Conservation (phyloP, 2,797 vertebrate species). For the Etheostoma perlongum region DNA sequence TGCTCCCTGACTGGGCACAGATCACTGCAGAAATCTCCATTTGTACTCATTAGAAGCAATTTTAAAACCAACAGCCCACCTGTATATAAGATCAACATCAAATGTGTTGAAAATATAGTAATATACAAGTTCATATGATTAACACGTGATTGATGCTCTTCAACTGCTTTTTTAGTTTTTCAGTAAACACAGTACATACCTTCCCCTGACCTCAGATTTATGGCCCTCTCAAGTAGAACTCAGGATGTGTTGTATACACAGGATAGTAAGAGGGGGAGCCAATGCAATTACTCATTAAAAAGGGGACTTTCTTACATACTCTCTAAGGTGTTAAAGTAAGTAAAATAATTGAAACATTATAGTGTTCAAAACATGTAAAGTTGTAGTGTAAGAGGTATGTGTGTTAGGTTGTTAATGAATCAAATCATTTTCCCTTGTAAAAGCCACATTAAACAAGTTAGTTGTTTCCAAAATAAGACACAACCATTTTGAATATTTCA, state of each 20-base stretch:
- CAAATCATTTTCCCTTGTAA: neutral
- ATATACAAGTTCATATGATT: neutral
- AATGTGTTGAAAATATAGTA: neutral
- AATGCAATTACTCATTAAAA: neutral
- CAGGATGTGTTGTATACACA: neutral
- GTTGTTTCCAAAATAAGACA: neutral
- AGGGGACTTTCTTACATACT: neutral
- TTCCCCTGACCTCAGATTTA: too few species aligned
- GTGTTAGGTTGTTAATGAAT: neutral
- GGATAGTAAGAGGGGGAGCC: neutral
- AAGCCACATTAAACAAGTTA: neutral
- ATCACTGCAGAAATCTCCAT: constrained; percentile 63
- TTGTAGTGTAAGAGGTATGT: neutral
- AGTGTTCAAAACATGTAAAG: neutral
- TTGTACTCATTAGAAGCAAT: constrained; percentile 59
- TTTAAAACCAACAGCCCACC: constrained; percentile 16
- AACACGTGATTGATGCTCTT: neutral
- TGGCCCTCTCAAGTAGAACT: neutral
- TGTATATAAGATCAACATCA: constrained; percentile 8
- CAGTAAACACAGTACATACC: too few species aligned
- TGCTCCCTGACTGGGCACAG: constrained; percentile 68
- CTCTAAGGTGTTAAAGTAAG: neutral
- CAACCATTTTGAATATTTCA: neutral
- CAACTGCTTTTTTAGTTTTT: neutral
- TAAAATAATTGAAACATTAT: neutral